Conservation (phyloP, 2,888 invertebrate species). For the Campoletis raptor region DNA sequence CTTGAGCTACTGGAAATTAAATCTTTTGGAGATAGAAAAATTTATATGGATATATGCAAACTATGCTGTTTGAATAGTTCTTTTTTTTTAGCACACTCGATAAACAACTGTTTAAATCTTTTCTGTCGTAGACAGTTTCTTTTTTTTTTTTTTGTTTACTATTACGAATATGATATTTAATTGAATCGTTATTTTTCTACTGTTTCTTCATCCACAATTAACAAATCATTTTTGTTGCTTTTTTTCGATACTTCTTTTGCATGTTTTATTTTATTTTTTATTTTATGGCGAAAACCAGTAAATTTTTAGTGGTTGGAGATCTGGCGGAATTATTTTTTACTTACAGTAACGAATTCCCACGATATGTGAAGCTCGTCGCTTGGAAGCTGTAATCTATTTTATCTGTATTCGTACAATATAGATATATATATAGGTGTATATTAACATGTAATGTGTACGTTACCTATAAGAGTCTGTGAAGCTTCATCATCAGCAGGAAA, state of each 20-base stretch:
- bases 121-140: not conserved
- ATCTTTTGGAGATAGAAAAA: constrained; percentile 5
- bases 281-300: not conserved
- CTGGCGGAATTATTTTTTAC: not conserved
- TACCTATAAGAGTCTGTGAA: constrained; percentile 49
- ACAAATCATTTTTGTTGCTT: not conserved
- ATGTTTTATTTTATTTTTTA: not conserved
- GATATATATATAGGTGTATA: not conserved
- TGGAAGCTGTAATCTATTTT: constrained; percentile 49
- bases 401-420: constrained; percentile 7
- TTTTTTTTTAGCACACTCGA: not conserved
- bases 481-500: constrained; percentile 62
- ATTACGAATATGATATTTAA: not conserved
- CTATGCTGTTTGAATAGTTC: not conserved
- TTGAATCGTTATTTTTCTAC: not conserved
- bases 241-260: not conserved
- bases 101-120: not conserved
- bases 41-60: constrained; percentile 3
- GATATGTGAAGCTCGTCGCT: constrained; percentile 43
- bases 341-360: constrained; percentile 41
- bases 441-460: constrained; percentile 20
- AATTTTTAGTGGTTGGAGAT: not conserved
- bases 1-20: constrained; percentile 24
- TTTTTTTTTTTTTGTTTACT: not conserved
- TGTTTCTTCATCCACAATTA: not conserved